Base-by-base conservation (phyloP, 2,113 vertebrate species). In the Vicugna pacos region DNA sequence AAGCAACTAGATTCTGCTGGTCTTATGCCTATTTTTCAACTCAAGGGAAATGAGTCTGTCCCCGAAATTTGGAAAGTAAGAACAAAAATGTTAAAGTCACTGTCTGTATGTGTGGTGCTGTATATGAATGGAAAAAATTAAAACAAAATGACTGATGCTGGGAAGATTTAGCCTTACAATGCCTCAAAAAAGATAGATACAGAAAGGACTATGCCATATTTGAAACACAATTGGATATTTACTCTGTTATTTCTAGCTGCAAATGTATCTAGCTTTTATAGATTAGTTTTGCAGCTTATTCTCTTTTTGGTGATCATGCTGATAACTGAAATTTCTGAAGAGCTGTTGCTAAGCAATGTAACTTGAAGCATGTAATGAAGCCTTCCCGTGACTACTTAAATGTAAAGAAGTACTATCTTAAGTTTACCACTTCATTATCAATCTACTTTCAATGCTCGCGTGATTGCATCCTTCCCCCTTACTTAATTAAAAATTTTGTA, bases 301-400 rank as follows among this genome's bases (percentile, higher is more conserved):
- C 20, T 98, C 96, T 98, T 98, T 98, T 98, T 97, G 97, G 95
- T 94, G 98, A 98, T 98, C 94, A 96, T 70, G 95, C 92, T 98
- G 97, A 98, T 98, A 97, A 97, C 89, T 97, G 84, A 97, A 96
- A 97, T 97, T 98, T 98, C 96, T 98, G 87, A 98, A 98, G 98
- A 96, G 87, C 86, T 97, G 95, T 98, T 98, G 98, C 97, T 98
- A 98, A 98, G 98, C 96, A 97, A 95, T 98, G 90, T 95, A 98
- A 97, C 98, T 98, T 98, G 97, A 98, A 98, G 98, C 97, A 98
- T 98, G 97, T 98, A 98, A 98, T 97, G 97, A 98, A 97, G 93
- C 96, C 98, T 98, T 98, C 96, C 77, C 94, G 64, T 97, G 97
- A 97, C 97, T 97, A 98, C 97, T 97, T 98, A 96, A 97, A 97